Percentiles rank a stretch among this genome's conserved stretches.
These are phyloP conservation scores for Deroptyus accipitrinus DNA, from an alignment of 2,113 vertebrate genomes.

Conservation along the genomic window DNA sequence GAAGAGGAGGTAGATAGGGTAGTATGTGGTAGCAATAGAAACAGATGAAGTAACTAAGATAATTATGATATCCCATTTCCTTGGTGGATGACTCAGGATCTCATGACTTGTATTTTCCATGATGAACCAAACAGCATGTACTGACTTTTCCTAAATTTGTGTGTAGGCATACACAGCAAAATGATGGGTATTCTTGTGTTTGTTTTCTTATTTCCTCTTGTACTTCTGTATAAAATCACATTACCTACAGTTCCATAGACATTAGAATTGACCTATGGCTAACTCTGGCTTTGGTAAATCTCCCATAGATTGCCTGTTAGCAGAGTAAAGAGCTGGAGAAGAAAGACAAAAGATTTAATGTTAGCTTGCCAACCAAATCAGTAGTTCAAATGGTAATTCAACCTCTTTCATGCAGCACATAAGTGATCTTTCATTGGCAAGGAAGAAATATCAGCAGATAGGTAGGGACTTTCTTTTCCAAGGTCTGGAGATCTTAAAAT, in stretches of 20 bases:
- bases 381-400: background rate
- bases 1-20: background rate
- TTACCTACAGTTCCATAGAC: background rate
- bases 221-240: background rate
- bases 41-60: background rate
- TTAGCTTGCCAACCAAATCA: background rate
- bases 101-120: background rate
- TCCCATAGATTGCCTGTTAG: background rate
- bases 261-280: background rate
- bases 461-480: background rate
- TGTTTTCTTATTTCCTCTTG: background rate
- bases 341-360: background rate
- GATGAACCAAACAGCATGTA: background rate
- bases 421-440: background rate
- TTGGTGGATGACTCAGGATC: constrained; percentile 13
- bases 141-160: background rate
- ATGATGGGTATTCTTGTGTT: background rate
- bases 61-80: constrained; percentile 19
- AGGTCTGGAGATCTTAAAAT: background rate
- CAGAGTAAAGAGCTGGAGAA: background rate
- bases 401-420: background rate
- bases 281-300: background rate
- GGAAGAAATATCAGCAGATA: background rate
- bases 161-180: background rate
- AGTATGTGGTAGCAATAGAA: background rate